These are phyloP conservation scores for Spicauda simplicius DNA, from an alignment of 2,888 invertebrate genomes.

Conservation along the genomic window DNA sequence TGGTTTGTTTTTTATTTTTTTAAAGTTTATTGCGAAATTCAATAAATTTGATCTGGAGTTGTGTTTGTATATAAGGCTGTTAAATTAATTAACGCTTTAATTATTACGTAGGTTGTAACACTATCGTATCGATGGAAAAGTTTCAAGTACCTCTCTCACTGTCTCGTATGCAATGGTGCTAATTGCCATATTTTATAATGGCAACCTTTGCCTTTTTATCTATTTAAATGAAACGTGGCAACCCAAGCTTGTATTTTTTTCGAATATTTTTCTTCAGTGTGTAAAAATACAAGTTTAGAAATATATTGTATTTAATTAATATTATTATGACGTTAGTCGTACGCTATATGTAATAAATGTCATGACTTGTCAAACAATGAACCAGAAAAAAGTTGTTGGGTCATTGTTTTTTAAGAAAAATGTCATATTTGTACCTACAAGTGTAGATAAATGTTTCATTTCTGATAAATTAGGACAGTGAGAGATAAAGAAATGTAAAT, in stretches of 20 bases:
- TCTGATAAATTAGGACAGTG: constrained; percentile 59
- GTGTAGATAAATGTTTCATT: not conserved
- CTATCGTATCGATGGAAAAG: constrained; percentile 76
- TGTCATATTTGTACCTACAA: not conserved
- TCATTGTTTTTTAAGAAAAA: no score
- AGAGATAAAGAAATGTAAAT: constrained; percentile 67
- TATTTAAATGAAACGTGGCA: not conserved
- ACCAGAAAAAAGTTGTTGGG: no score
- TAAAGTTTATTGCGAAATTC: constrained; percentile 28
- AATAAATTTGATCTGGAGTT: constrained; percentile 36
- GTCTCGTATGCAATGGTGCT: constrained; percentile 70
- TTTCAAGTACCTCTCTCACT: constrained; percentile 74
- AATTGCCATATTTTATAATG: constrained; percentile 44
- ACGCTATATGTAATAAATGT: no score
- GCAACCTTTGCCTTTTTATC: not conserved
- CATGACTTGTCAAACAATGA: no score
- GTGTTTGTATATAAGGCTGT: constrained; percentile 45
- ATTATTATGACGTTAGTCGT: no score
- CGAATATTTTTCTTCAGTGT: not conserved
- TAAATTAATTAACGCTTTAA: constrained; percentile 69
- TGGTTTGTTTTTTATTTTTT: constrained; percentile 28
- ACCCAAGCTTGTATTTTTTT: not conserved
- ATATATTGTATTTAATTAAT: no score
- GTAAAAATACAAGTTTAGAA: not conserved
- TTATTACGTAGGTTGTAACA: constrained; percentile 68